A percentile compares a stretch with the other conserved stretches of the same genome.
Evolutionary conservation across 2,113 vertebrate genomes (phyloP).

Genomic region (Syrrhaptes paradoxus): DNA sequence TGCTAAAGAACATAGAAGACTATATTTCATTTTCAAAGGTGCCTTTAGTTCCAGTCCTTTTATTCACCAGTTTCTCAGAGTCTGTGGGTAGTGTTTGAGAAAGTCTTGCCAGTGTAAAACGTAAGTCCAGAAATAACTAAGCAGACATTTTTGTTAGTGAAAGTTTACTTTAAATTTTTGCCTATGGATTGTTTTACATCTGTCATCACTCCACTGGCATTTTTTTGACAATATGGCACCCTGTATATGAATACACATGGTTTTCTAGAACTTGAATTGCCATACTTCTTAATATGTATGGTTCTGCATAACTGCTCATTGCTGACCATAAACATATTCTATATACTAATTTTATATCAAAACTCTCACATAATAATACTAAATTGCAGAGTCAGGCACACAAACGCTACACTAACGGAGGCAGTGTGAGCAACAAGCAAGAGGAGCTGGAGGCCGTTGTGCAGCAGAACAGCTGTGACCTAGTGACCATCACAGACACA

Average conservation of each 20-base stretch:
- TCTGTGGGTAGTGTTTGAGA: not conserved
- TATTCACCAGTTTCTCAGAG: not conserved
- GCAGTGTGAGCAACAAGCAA: no score
- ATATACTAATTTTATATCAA: not conserved
- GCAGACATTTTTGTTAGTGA: not conserved
- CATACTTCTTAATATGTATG: fast-evolving
- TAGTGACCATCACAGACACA: no score
- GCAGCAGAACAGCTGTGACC: no score
- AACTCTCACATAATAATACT: not conserved
- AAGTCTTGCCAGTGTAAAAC: not conserved
- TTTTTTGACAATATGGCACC: not conserved
- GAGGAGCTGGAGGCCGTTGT: no score
- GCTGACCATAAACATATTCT: not conserved
- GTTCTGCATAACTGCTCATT: not conserved
- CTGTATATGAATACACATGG: not conserved
- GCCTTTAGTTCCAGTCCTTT: not conserved
- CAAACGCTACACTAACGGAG: not conserved
- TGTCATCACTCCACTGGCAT: not conserved
- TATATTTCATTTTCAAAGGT: not conserved
- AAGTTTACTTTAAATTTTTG: not conserved
- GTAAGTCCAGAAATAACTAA: not conserved
- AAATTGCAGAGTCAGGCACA: not conserved
- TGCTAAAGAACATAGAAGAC: not conserved
- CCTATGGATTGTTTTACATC: not conserved
- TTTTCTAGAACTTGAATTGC: not conserved